Evolutionary conservation across 2,113 vertebrate genomes (phyloP).

Genomic region (Catharus fuscescens): DNA sequence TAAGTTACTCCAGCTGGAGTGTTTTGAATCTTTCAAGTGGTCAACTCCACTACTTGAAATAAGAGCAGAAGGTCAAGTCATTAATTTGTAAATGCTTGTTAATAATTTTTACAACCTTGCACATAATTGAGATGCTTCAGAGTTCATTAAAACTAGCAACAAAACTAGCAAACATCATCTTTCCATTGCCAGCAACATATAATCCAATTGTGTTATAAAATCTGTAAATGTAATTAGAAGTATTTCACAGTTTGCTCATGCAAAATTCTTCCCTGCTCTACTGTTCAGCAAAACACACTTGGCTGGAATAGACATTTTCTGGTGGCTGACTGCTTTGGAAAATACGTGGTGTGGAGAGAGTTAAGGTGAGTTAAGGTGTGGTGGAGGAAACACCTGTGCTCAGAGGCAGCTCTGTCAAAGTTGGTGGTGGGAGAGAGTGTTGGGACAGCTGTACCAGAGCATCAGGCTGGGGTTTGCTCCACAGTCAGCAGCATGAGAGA

Average conservation of each 20-base stretch:
- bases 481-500: conserved; percentile 69
- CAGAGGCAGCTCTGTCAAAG: neutral
- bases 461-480: neutral
- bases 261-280: rapidly evolving
- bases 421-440: neutral
- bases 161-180: neutral
- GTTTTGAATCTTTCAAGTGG: neutral
- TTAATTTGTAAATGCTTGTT: neutral
- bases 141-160: neutral
- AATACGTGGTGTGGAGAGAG: neutral
- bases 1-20: neutral
- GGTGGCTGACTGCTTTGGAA: neutral
- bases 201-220: rapidly evolving
- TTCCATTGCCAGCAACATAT: neutral
- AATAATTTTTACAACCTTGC: neutral
- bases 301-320: rapidly evolving
- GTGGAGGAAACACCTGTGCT: conserved; percentile 18
- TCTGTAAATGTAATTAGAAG: neutral
- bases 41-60: neutral
- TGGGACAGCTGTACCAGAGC: neutral
- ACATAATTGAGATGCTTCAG: neutral
- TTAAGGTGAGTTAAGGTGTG: conserved; percentile 3
- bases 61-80: neutral
- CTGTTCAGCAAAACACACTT: neutral
- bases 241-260: neutral